phyloP scores from a whole-genome alignment of 2,113 vertebrate species.

The Mastomys coucha region DNA sequence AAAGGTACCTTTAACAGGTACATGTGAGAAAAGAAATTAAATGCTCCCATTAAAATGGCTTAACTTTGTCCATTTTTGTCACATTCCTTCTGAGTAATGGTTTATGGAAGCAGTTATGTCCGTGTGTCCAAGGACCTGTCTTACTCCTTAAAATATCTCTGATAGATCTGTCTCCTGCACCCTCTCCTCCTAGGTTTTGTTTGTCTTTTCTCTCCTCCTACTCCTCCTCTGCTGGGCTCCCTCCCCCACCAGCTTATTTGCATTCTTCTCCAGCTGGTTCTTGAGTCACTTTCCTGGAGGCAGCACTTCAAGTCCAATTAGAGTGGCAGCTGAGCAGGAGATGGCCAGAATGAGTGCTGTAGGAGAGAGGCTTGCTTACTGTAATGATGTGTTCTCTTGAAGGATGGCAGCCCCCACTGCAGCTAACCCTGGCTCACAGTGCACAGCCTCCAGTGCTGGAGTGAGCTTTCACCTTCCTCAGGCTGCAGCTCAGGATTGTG shows the following conservation, averaged over 20 bases:
- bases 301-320: conserved; percentile 76
- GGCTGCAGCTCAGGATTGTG: not conserved
- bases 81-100: not conserved
- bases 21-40: conserved; percentile 32
- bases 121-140: not conserved
- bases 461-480: not conserved
- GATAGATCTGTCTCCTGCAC: conserved; percentile 7
- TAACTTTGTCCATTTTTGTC: conserved; percentile 46
- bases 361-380: conserved; percentile 27
- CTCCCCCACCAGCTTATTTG: conserved; percentile 62
- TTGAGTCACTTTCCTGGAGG: conserved; percentile 80
- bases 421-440: not conserved
- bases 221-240: not conserved
- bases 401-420: not conserved
- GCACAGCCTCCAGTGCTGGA: not conserved
- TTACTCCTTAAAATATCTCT: not conserved
- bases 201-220: conserved; percentile 40
- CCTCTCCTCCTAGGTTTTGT: conserved; percentile 26
- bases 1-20: not conserved
- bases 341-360: conserved; percentile 35
- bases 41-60: not conserved
- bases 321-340: conserved; percentile 44
- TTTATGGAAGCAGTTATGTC: not conserved
- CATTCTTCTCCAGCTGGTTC: conserved; percentile 66
- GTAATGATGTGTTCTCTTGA: conserved; percentile 37